Evolutionary conservation across 2,888 invertebrate genomes (phyloP).

Genomic region (Lagria hirta): DNA sequence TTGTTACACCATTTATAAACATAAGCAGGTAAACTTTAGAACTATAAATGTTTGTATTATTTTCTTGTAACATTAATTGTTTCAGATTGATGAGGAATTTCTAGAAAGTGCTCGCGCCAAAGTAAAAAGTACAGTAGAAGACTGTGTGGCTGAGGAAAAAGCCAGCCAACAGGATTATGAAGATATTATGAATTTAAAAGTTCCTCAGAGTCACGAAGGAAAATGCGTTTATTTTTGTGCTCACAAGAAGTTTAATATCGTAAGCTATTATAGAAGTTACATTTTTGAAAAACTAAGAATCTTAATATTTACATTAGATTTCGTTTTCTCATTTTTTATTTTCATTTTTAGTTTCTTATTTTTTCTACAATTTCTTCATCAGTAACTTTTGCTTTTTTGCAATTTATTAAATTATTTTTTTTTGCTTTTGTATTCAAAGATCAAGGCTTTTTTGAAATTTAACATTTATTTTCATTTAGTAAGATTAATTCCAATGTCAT

Average conservation of each 20-base stretch:
- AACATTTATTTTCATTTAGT: too few species aligned
- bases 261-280: background rate
- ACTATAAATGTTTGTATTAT: background rate
- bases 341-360: too few species aligned
- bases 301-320: constrained; percentile 8
- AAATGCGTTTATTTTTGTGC: constrained; percentile 12
- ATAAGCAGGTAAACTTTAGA: background rate
- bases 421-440: too few species aligned
- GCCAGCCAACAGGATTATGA: constrained; percentile 15
- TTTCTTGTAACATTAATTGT: too few species aligned
- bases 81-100: constrained; percentile 10
- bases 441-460: too few species aligned
- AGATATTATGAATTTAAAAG: constrained; percentile 2
- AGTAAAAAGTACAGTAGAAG: constrained; percentile 1
- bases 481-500: too few species aligned
- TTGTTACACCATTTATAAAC: too few species aligned
- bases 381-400: too few species aligned
- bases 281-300: background rate
- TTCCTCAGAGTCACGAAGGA: constrained; percentile 15
- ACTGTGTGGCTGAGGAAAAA: constrained; percentile 7
- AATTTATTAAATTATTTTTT: too few species aligned
- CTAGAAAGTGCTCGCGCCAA: constrained; percentile 4
- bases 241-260: constrained; percentile 16
- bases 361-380: too few species aligned
- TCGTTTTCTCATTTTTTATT: too few species aligned